Evolutionary conservation across 2,113 vertebrate genomes (phyloP).

Genomic region (Callipepla californica): DNA sequence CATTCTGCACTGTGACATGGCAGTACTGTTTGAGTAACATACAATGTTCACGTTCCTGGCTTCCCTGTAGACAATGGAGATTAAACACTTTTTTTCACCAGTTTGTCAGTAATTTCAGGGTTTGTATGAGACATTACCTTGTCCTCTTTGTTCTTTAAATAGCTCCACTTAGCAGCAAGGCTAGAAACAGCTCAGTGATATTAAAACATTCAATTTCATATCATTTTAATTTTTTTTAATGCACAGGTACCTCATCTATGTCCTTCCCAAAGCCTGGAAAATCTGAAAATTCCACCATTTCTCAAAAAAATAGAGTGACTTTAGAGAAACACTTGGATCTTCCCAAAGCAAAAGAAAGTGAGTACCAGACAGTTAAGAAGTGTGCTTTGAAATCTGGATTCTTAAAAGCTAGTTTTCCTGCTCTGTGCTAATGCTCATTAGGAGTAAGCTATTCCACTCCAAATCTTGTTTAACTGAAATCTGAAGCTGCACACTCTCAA

Average conservation of each 20-base stretch:
- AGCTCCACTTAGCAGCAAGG: neutral
- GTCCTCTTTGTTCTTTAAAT: neutral
- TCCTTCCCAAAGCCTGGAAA: neutral
- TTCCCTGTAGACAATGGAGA: neutral
- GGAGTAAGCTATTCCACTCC: neutral
- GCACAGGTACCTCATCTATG: neutral
- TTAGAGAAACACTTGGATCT: neutral
- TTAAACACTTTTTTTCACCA: neutral
- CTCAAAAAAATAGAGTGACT: neutral
- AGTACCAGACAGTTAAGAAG: neutral
- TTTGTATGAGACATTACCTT: neutral
- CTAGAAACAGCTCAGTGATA: neutral
- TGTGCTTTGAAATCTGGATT: conserved; percentile 19
- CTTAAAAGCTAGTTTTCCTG: conserved; percentile 22
- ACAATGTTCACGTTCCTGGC: neutral
- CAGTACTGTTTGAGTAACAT: neutral
- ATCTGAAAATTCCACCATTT: neutral
- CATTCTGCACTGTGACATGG: neutral
- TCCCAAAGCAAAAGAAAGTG: conserved; percentile 44
- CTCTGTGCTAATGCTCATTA: neutral
- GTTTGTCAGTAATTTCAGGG: neutral
- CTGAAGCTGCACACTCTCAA: conserved; percentile 4
- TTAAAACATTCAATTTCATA: neutral
- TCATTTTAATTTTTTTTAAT: neutral
- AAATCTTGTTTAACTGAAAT: conserved; percentile 33